These are phyloP conservation scores for Scaptomyza flava DNA, from an alignment of 2,888 invertebrate species.

Conservation along the genomic window DNA sequence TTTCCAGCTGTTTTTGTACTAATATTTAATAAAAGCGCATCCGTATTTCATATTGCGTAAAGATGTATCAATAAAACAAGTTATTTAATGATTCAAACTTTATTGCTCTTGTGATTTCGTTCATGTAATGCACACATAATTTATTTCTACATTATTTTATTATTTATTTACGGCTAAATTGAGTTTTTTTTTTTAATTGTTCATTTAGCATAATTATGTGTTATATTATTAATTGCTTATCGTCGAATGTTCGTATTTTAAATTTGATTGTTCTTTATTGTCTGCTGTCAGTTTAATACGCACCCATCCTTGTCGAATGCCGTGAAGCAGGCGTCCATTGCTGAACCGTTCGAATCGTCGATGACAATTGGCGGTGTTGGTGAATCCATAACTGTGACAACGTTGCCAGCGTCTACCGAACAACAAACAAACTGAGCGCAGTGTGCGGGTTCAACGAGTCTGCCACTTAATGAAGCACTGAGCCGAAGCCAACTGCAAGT, in stretches of 20 bases:
- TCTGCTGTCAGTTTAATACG: constrained; percentile 81
- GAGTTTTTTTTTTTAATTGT: too few species aligned
- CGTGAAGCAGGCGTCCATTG: constrained; percentile 96
- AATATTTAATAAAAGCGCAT: too few species aligned
- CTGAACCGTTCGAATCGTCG: constrained; percentile 86
- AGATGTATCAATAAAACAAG: too few species aligned
- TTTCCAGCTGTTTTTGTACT: not conserved
- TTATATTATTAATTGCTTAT: too few species aligned
- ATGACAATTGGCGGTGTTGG: constrained; percentile 84
- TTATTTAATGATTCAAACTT: not conserved
- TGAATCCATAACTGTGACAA: constrained; percentile 82
- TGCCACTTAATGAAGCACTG: constrained; percentile 64
- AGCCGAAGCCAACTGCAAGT: constrained; percentile 66
- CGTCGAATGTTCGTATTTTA: too few species aligned
- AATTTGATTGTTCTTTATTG: not conserved
- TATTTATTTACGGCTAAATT: not conserved
- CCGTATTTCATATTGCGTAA: too few species aligned
- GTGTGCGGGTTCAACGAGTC: constrained; percentile 27
- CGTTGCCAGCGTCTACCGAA: constrained; percentile 58
- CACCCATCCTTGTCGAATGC: constrained; percentile 96
- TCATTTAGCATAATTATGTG: too few species aligned
- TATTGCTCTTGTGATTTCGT: not conserved
- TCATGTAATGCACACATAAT: not conserved
- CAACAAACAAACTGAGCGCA: constrained; percentile 54
- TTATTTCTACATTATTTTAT: not conserved